Evolutionary conservation across 2,888 invertebrate genomes (phyloP).

Genomic region (Andricus curvator): DNA sequence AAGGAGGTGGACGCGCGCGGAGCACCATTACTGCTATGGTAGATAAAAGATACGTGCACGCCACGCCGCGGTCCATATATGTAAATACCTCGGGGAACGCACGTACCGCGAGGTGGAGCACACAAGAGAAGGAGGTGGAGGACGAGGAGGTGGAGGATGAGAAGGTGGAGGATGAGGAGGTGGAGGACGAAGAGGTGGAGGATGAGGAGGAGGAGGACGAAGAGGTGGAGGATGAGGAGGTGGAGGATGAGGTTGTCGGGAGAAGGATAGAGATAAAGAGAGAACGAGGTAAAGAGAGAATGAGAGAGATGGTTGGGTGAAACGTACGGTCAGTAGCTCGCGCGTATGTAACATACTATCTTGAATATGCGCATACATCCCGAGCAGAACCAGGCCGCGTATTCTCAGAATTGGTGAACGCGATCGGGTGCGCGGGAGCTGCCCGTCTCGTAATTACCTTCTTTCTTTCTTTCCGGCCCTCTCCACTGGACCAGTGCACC

Average conservation of each 20-base stretch:
- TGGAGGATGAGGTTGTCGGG: conserved; percentile 43
- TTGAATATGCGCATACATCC: conserved; percentile 77
- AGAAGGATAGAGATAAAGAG: conserved; percentile 52
- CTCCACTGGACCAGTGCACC: conserved; percentile 46
- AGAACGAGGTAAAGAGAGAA: conserved; percentile 41
- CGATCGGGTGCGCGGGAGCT: conserved; percentile 76
- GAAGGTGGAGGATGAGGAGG: conserved; percentile 42
- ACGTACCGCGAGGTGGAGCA: conserved; percentile 64
- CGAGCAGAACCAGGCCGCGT: conserved; percentile 65
- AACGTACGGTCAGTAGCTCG: conserved; percentile 69
- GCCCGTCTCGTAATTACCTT: conserved; percentile 77
- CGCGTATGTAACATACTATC: conserved; percentile 78
- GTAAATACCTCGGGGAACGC: conserved; percentile 75
- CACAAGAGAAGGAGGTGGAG: conserved; percentile 43
- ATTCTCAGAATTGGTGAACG: conserved; percentile 75
- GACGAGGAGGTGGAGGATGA: conserved; percentile 45
- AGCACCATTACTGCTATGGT: conserved; percentile 70
- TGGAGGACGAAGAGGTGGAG: conserved; percentile 51
- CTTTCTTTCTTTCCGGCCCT: conserved; percentile 64
- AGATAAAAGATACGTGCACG: conserved; percentile 76
- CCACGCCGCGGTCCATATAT: conserved; percentile 76
- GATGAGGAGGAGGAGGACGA: conserved; percentile 50
- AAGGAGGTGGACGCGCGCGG: conserved; percentile 67
- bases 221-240: conserved; percentile 46
- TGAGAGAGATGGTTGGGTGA: conserved; percentile 47